Evolutionary conservation across 2,797 vertebrate species (phyloP), one percentile per base, ranked within the genome.

Genomic region (Spheniscus humboldti): DNA sequence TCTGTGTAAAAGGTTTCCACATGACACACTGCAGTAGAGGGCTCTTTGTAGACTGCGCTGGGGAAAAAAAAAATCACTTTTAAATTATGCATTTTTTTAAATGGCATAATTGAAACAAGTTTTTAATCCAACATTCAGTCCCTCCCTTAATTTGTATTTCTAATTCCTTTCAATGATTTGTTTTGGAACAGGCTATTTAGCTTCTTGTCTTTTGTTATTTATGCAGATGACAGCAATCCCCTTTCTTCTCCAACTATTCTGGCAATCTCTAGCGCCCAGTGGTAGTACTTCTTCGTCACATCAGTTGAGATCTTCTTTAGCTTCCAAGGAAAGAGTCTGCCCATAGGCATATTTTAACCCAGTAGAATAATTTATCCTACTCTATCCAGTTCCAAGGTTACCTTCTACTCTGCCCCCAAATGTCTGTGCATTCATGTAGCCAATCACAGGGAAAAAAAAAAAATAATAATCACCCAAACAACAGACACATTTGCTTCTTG

Each of bases 241-340:
- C 22, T 28, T 37, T 59, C 33, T 82, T 90, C 28, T 86, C 37
- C 72, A 93, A 52, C 39, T 59, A 33, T 79, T 84, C 52, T 76
- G 37, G 75, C 59, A 91, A 12, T 78, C 25, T 59, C 48, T 78
- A 39, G 10, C 59, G 33, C 79, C 68, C 41, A 43, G 48, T 92
- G 39, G 25, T 89, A 92, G 69, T 63, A 63, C 11, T 73, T 87
- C 62, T 48, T 96, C 72, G 94, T 94, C 71, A 48, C 30, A 75
- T 94, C 57, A 41, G 52, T 57, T 91, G 52, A 91, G 73, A 94
- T 79, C 67, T 94, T 80, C 59, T 92, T 92, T 62, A 88, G 72
- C 48, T 93, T 91, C 71, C 68, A 91, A 88, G 43, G 52, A 94
- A 94, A 90, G 28, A 59, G 15, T 69, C 41, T 94, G 28, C 52